Evolutionary conservation across 2,113 vertebrate species (phyloP).

Genomic region (Scolopax mira): DNA sequence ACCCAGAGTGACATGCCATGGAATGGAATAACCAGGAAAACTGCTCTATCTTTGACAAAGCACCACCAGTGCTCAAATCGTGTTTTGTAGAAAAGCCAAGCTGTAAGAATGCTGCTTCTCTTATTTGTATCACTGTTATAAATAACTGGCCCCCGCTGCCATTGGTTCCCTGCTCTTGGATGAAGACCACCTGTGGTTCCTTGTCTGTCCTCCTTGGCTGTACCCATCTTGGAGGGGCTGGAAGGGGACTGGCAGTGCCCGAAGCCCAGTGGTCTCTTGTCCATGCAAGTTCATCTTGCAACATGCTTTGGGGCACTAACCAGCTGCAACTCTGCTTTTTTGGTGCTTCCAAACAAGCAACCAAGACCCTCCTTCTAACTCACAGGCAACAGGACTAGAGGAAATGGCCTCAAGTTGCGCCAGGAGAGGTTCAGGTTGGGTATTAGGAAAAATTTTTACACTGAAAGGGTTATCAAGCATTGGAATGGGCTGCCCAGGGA

Average conservation of each 20-base stretch:
- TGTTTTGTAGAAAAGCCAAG: neutral
- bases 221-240: neutral
- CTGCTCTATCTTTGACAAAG: neutral
- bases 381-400: too few relatives aligned
- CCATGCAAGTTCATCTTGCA: neutral
- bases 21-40: neutral
- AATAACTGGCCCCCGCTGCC: fast-evolving
- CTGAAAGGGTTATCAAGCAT: too few relatives aligned
- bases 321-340: neutral
- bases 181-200: neutral
- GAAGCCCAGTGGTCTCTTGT: neutral
- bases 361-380: neutral
- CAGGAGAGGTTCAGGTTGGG: too few relatives aligned
- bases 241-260: neutral
- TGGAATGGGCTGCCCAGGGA: too few relatives aligned
- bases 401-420: too few relatives aligned
- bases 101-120: neutral
- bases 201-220: neutral
- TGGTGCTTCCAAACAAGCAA: neutral
- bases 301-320: fast-evolving
- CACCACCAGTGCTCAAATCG: fast-evolving
- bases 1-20: neutral
- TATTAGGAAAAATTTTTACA: too few relatives aligned
- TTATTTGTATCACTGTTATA: neutral
- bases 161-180: neutral